Evolutionary conservation across 2,888 invertebrate genomes (phyloP).

Genomic region (Omphaloscelis lunosa): DNA sequence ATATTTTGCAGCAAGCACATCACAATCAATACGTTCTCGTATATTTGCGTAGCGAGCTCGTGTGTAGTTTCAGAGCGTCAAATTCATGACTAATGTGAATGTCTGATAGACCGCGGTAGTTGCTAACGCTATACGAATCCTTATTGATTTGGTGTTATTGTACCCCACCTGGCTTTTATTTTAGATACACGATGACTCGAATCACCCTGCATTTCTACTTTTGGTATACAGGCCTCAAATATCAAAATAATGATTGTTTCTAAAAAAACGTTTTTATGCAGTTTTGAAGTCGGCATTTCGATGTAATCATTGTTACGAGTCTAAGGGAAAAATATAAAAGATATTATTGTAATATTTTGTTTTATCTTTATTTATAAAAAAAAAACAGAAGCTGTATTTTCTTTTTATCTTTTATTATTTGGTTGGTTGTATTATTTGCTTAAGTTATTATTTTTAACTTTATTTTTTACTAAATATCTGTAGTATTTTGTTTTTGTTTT

Average conservation of each 20-base stretch:
- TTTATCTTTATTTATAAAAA: not conserved
- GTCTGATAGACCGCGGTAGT: slow-evolving; percentile 83
- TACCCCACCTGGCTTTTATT: not conserved
- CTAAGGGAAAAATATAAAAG: not conserved
- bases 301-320: too few relatives aligned
- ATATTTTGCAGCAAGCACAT: not conserved
- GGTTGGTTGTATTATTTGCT: too few relatives aligned
- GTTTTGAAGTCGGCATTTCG: too few relatives aligned
- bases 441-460: not conserved
- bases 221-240: too few relatives aligned
- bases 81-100: slow-evolving; percentile 87
- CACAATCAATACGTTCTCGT: slow-evolving; percentile 50
- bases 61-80: slow-evolving; percentile 86
- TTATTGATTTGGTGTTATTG: slow-evolving; percentile 57
- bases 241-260: too few relatives aligned
- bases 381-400: not conserved
- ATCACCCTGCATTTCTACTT: too few relatives aligned
- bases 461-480: too few relatives aligned
- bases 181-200: too few relatives aligned
- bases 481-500: not conserved
- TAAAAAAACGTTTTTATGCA: too few relatives aligned
- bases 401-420: not conserved
- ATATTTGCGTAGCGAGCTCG: slow-evolving; percentile 64
- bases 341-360: not conserved
- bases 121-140: slow-evolving; percentile 65